phyloP scores from a whole-genome alignment of 2,888 invertebrate genomes.

The Agrotis clavis region DNA sequence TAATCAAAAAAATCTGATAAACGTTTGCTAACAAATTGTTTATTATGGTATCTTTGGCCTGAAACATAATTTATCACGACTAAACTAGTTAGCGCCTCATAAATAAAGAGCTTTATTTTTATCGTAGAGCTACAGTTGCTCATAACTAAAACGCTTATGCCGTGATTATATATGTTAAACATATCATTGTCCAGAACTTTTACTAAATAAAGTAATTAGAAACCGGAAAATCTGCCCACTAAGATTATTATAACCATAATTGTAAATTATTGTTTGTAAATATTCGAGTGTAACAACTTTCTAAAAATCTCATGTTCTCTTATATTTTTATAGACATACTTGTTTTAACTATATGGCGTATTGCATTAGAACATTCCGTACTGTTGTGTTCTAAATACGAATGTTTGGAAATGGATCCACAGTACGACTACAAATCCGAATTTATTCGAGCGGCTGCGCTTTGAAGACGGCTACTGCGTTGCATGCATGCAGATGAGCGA shows the following conservation, averaged over 20 bases:
- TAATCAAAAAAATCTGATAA: slow-evolving; percentile 38
- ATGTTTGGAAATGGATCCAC: slow-evolving; percentile 70
- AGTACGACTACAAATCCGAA: slow-evolving; percentile 78
- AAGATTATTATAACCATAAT: slow-evolving; percentile 29
- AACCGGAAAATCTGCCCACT: slow-evolving; percentile 44
- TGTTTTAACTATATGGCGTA: slow-evolving; percentile 28
- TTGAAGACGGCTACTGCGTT: slow-evolving; percentile 82
- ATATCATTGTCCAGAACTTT: slow-evolving; percentile 34
- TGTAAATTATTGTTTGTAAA: slow-evolving; percentile 47
- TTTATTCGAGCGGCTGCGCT: slow-evolving; percentile 84
- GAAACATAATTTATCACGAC: slow-evolving; percentile 47
- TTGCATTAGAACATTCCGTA: slow-evolving; percentile 41
- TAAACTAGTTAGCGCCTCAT: slow-evolving; percentile 55
- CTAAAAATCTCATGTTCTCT: slow-evolving; percentile 24
- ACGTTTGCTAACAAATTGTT: slow-evolving; percentile 44
- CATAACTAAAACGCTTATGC: slow-evolving; percentile 52
- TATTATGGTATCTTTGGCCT: slow-evolving; percentile 44
- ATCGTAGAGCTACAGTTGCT: slow-evolving; percentile 35
- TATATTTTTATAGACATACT: slow-evolving; percentile 27
- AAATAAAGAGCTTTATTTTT: slow-evolving; percentile 53
- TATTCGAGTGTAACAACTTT: slow-evolving; percentile 36
- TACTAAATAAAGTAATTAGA: slow-evolving; percentile 53
- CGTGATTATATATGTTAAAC: slow-evolving; percentile 43
- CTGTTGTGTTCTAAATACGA: slow-evolving; percentile 65
- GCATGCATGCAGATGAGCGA: slow-evolving; percentile 87